phyloP scores from a whole-genome alignment of 1,140 invertebrate genomes.

The Musca vetustissima region DNA sequence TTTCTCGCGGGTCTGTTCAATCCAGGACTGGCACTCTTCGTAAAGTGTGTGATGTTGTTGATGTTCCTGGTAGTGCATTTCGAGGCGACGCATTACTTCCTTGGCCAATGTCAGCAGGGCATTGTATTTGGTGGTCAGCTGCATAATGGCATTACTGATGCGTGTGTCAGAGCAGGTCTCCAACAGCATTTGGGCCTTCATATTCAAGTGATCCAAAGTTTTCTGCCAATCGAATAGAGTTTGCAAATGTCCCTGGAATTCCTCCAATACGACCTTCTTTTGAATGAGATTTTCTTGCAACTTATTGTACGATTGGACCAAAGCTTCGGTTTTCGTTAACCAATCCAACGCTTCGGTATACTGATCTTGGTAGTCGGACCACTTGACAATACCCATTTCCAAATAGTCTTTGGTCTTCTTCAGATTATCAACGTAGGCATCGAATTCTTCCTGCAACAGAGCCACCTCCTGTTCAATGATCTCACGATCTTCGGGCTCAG shows the following conservation, averaged over 20 bases:
- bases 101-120: slow-evolving; percentile 87
- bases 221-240: slow-evolving; percentile 92
- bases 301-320: slow-evolving; percentile 88
- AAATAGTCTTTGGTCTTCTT: slow-evolving; percentile 79
- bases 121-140: slow-evolving; percentile 92
- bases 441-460: slow-evolving; percentile 83
- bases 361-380: slow-evolving; percentile 94
- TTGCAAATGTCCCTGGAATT: slow-evolving; percentile 88
- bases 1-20: slow-evolving; percentile 83
- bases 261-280: slow-evolving; percentile 85
- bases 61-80: slow-evolving; percentile 90
- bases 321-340: slow-evolving; percentile 82
- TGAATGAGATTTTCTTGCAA: slow-evolving; percentile 85
- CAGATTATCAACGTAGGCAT: slow-evolving; percentile 76
- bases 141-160: slow-evolving; percentile 90
- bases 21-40: slow-evolving; percentile 89
- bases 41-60: slow-evolving; percentile 86
- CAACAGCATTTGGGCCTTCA: slow-evolving; percentile 84
- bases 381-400: slow-evolving; percentile 88
- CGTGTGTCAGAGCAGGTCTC: slow-evolving; percentile 92
- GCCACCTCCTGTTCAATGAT: slow-evolving; percentile 91
- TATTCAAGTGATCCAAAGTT: slow-evolving; percentile 87
- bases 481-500: slow-evolving; percentile 83
- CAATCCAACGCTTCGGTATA: slow-evolving; percentile 86
- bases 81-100: slow-evolving; percentile 87